A percentile compares a stretch with the other conserved stretches of the same genome.
phyloP scores from a whole-genome alignment of 2,888 invertebrate genomes.

The Rhingia rostrata region DNA sequence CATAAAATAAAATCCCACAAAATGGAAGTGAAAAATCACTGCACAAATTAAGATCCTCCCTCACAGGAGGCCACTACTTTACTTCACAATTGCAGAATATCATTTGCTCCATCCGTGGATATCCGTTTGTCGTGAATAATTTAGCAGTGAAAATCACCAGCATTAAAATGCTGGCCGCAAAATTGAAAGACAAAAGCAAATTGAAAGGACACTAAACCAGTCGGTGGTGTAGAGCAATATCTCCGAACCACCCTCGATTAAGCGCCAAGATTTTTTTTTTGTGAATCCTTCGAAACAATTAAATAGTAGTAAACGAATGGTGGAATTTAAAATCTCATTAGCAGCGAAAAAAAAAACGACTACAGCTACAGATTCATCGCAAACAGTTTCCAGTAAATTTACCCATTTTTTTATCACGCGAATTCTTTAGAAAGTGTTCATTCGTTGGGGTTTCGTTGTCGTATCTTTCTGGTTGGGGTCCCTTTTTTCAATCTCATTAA shows the following conservation, averaged over 20 bases:
- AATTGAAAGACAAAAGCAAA: conserved; percentile 73
- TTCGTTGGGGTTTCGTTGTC: conserved; percentile 23
- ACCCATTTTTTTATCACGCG: conserved; percentile 56
- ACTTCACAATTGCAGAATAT: conserved; percentile 57
- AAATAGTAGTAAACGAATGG: conserved; percentile 72
- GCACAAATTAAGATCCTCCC: conserved; percentile 24
- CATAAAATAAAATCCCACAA: conserved; percentile 57
- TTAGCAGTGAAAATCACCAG: conserved; percentile 68
- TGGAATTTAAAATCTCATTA: conserved; percentile 74
- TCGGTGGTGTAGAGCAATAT: not conserved
- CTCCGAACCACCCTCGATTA: conserved; percentile 51
- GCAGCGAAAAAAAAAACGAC: conserved; percentile 47
- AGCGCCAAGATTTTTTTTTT: conserved; percentile 57
- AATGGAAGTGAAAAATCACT: conserved; percentile 69
- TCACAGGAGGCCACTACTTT: no score
- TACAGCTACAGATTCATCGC: conserved; percentile 59
- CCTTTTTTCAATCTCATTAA: conserved; percentile 53
- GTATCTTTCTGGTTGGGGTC: conserved; percentile 34
- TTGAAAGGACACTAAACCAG: conserved; percentile 58
- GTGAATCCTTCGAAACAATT: conserved; percentile 60
- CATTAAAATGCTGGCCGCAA: conserved; percentile 63
- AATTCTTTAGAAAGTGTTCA: conserved; percentile 5
- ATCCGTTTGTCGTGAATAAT: conserved; percentile 61
- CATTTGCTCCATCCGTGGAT: conserved; percentile 60
- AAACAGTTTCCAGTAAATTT: conserved; percentile 73